Evolutionary conservation across 2,888 invertebrate species (phyloP).

Genomic region (Diloba caeruleocephala): DNA sequence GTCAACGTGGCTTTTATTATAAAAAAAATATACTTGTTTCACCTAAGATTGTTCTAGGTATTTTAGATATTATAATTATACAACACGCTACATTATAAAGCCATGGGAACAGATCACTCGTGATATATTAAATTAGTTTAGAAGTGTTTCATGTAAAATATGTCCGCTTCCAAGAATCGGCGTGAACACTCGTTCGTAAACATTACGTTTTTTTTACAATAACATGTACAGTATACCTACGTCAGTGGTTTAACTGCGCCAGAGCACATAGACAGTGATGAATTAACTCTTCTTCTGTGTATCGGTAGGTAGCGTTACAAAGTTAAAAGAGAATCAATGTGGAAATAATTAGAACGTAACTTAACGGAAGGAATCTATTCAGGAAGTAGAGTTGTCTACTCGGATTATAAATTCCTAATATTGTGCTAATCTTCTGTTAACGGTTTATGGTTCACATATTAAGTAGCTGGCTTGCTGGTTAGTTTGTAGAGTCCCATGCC

Average conservation of each 20-base stretch:
- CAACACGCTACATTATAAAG: conserved; percentile 28
- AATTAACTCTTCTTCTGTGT: conserved; percentile 22
- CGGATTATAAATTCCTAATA: too few relatives aligned
- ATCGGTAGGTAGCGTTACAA: conserved; percentile 1
- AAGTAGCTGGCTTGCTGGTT: too few relatives aligned
- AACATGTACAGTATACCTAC: too few relatives aligned
- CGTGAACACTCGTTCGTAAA: conserved; percentile 50
- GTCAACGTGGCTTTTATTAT: too few relatives aligned
- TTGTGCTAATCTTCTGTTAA: conserved; percentile 8
- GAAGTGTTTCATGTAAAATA: conserved; percentile 41
- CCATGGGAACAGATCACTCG: conserved; percentile 24
- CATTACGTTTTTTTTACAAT: conserved; percentile 50
- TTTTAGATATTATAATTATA: conserved; percentile 25
- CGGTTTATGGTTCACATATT: too few relatives aligned
- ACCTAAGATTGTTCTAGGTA: conserved; percentile 3
- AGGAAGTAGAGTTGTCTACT: conserved; percentile 37
- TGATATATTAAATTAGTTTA: conserved; percentile 29
- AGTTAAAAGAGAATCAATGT: background rate
- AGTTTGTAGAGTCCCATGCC: too few relatives aligned
- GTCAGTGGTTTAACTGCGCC: conserved; percentile 30
- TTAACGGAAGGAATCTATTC: conserved; percentile 24
- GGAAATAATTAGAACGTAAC: too few relatives aligned
- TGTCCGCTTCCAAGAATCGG: conserved; percentile 53
- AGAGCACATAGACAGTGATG: conserved; percentile 31
- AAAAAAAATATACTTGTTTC: too few relatives aligned